phyloP scores from a whole-genome alignment of 2,797 vertebrate species.

The Betta splendens region DNA sequence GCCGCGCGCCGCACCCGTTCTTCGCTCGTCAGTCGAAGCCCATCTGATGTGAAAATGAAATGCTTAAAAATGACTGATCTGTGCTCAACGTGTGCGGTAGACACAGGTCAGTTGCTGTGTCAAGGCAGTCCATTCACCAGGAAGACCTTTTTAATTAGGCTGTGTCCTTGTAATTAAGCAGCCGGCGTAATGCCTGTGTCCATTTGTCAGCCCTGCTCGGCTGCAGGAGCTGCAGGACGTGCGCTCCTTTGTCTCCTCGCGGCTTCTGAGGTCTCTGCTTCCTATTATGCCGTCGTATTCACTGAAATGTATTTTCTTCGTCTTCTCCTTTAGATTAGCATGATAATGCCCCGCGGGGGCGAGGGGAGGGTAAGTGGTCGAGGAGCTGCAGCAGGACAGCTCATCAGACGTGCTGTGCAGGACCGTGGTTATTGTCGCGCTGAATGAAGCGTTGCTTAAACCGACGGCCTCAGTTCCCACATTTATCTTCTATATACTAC shows the following conservation, averaged over 20 bases:
- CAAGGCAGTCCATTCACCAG: constrained; percentile 49
- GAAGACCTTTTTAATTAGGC: constrained; percentile 73
- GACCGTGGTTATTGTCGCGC: constrained; percentile 72
- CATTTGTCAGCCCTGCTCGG: constrained; percentile 57
- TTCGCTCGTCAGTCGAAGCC: constrained; percentile 17
- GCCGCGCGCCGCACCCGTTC: constrained; percentile 15
- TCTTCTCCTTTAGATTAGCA: constrained; percentile 71
- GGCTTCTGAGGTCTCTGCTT: constrained; percentile 52
- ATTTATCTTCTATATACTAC: constrained; percentile 78
- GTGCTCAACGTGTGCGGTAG: constrained; percentile 39
- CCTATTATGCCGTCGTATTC: constrained; percentile 67
- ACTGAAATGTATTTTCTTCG: constrained; percentile 55
- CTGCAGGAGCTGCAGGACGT: constrained; percentile 33
- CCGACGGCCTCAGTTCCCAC: constrained; percentile 77
- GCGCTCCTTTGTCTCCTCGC: constrained; percentile 58
- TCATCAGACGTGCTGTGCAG: constrained; percentile 72
- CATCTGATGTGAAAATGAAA: constrained; percentile 54
- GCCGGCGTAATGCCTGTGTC: constrained; percentile 67
- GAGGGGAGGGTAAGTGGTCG: constrained; percentile 30
- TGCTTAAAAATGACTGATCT: constrained; percentile 18
- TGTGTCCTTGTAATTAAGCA: constrained; percentile 79
- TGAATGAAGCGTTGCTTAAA: constrained; percentile 79
- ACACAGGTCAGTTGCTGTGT: constrained; percentile 57
- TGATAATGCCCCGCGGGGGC: constrained; percentile 75
- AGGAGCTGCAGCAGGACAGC: constrained; percentile 55